These are phyloP conservation scores for Uria aalge DNA, from an alignment of 2,113 vertebrate species.

Conservation along the genomic window DNA sequence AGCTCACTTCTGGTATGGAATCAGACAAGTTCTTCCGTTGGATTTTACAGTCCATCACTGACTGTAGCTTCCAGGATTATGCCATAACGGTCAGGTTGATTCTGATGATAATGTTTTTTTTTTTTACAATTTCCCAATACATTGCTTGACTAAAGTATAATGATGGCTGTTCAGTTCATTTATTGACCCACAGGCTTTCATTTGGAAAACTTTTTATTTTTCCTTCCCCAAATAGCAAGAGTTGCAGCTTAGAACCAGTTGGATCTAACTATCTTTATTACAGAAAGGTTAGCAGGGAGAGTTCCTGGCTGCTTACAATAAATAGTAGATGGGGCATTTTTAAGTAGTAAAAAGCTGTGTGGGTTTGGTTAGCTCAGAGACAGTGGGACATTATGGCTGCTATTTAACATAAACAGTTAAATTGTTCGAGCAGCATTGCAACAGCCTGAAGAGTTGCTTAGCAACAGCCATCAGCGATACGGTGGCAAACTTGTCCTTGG, in stretches of 20 bases:
- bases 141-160: neutral
- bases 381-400: accelerated
- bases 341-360: neutral
- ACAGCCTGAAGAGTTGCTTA: slow-evolving; percentile 31
- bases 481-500: slow-evolving; percentile 53
- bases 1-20: neutral
- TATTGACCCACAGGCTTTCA: neutral
- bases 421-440: neutral
- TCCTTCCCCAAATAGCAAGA: neutral
- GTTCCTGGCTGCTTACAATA: neutral
- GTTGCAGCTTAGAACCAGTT: neutral
- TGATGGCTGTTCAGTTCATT: neutral
- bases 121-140: neutral
- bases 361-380: neutral
- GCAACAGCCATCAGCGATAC: slow-evolving; percentile 11
- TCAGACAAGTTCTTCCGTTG: neutral
- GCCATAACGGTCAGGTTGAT: neutral
- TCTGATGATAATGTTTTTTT: neutral
- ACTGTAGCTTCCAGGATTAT: neutral
- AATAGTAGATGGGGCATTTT: neutral
- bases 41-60: neutral
- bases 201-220: neutral
- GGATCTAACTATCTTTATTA: neutral
- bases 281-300: neutral
- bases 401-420: neutral